Percentiles rank a stretch among this genome's conserved stretches.
Conservation (phyloP, 2,797 vertebrate species). For the Chromobotia macracanthus region DNA sequence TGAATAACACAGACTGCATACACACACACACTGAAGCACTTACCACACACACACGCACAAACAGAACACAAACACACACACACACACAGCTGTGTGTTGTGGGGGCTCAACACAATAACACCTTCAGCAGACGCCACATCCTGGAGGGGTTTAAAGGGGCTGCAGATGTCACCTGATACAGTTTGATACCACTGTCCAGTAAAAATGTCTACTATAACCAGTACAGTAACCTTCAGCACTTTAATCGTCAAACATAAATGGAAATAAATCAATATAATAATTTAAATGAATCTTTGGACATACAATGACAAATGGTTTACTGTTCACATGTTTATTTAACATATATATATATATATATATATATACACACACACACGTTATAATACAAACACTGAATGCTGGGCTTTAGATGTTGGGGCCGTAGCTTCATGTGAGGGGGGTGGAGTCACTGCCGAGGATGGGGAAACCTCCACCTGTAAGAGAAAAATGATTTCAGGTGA, state of each 20-base stretch:
- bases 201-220: background rate
- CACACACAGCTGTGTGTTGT: no score
- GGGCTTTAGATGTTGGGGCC: background rate
- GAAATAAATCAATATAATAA: background rate
- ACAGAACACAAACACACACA: no score
- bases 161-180: background rate
- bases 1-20: background rate
- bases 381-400: constrained; percentile 40
- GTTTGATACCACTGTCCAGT: background rate
- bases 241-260: no score
- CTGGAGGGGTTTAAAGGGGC: no score
- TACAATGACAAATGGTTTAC: background rate
- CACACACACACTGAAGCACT: background rate
- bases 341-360: no score
- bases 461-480: constrained; percentile 66
- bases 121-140: no score
- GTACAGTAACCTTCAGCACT: background rate
- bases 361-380: no score
- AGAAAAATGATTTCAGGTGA: background rate
- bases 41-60: constrained; percentile 5
- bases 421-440: constrained; percentile 29
- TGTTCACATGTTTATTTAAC: constrained; percentile 68
- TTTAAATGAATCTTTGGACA: background rate
- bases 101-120: no score
- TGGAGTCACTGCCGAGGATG: constrained; percentile 17